Evolutionary conservation across 2,888 invertebrate species (phyloP).

Genomic region (Chloromyia formosa): DNA sequence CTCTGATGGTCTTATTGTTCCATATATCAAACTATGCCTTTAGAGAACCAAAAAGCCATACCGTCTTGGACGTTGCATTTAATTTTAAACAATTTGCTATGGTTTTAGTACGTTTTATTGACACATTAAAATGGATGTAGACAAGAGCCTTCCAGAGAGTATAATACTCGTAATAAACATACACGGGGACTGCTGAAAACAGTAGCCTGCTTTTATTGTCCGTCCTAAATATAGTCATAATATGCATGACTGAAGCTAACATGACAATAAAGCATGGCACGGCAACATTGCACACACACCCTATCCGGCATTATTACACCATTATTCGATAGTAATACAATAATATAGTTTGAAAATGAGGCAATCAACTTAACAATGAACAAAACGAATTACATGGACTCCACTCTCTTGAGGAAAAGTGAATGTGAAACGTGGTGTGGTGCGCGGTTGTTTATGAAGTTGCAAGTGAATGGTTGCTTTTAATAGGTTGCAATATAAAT

Average conservation of each 20-base stretch:
- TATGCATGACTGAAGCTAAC: constrained; percentile 27
- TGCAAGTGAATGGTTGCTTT: too few species aligned
- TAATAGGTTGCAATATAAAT: too few species aligned
- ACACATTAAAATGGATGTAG: constrained; percentile 17
- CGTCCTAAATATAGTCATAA: constrained; percentile 32
- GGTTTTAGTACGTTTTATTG: constrained; percentile 37
- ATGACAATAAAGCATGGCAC: constrained; percentile 4
- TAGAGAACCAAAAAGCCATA: too few species aligned
- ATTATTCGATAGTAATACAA: constrained; percentile 12
- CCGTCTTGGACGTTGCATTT: constrained; percentile 42
- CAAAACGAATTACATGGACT: constrained; percentile 24
- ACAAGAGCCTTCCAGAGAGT: too few species aligned
- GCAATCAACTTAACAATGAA: constrained; percentile 35
- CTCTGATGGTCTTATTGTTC: too few species aligned
- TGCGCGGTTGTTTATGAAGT: too few species aligned
- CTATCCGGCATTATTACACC: constrained; percentile 9
- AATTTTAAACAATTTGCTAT: constrained; percentile 48
- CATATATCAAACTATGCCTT: too few species aligned
- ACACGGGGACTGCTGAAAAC: neutral
- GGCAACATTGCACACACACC: too few species aligned
- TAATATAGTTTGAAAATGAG: constrained; percentile 36
- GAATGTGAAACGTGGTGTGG: neutral
- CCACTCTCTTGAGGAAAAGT: neutral
- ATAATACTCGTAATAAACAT: constrained; percentile 5
- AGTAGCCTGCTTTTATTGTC: constrained; percentile 24